Evolutionary conservation across 2,888 invertebrate genomes (phyloP), one percentile per base, ranked within the genome.

Genomic region (Archips crataeganus): DNA sequence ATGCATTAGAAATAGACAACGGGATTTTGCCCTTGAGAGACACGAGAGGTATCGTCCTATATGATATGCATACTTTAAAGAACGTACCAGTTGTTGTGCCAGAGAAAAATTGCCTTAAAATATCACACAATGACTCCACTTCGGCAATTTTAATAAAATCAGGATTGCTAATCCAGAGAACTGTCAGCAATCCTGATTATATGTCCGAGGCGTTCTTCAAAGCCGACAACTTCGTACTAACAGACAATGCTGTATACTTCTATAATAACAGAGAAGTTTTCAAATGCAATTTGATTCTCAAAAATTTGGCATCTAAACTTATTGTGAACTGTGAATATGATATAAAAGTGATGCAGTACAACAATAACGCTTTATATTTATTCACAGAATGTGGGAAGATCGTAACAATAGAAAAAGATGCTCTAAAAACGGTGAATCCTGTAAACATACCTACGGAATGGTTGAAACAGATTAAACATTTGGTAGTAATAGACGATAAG

Each of bases 301-400:
- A 83, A 51, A 85, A 84, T 45, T 75, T 93, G 8, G 77, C 80
- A n/a, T 79, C 88, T 3, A 83, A 84, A 62, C 80, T 89, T 45
- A 79, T 92, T 23, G 66, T 85, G 0, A 84, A 85, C 60, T 87
- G 89, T 73, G 83, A 87, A 5, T 91, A 87, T 79, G 86, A 87
- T 77, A 89, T 93, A 0, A 90, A 88, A 77, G 87, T 88, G 78
- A 85, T 93, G 39, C 84, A 87, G 63, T 85, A 85, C 74, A 82
- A 83, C 65, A 79, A 86, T 63, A 79, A 79, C 6, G 61, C 71
- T 10, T 51, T 92, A 60, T 80, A 84, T 71, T 69, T 93, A 42
- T 93, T 92, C 74, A 92, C 92, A 1, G 85, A 87, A 62, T 89
- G 89, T 76, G 92, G 92, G 2, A 87, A 87, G 77, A 90, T 92